Conservation (phyloP, 1,140 invertebrate species). For the Philaenus spumarius region DNA sequence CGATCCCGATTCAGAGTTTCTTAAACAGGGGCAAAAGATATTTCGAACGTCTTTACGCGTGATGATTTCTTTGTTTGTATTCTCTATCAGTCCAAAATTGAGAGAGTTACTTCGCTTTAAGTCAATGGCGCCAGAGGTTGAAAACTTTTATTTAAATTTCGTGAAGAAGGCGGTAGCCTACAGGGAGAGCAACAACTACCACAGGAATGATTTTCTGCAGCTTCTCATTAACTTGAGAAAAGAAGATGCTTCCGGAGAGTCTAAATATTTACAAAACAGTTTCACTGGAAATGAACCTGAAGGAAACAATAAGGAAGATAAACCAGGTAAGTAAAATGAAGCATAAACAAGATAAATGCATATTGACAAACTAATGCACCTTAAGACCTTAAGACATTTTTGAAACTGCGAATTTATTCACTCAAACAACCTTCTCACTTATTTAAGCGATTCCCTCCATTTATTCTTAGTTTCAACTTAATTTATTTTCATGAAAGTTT, state of each 20-base stretch:
- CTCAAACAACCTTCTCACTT: no score
- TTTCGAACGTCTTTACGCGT: slow-evolving; percentile 33
- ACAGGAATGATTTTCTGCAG: slow-evolving; percentile 40
- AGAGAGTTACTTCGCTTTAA: slow-evolving; percentile 17
- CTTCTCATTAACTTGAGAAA: slow-evolving; percentile 29
- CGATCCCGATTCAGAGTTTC: slow-evolving; percentile 44
- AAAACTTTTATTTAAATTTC: slow-evolving; percentile 42
- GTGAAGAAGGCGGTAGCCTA: slow-evolving; percentile 42
- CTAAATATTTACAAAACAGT: no score
- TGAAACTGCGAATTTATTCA: no score
- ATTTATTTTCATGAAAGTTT: no score
- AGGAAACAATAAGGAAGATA: no score
- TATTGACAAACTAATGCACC: no score
- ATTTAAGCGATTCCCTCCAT: no score
- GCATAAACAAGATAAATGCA: no score
- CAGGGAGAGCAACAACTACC: slow-evolving; percentile 38
- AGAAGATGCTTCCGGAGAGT: neutral
- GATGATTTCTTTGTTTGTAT: slow-evolving; percentile 18
- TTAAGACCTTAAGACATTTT: no score
- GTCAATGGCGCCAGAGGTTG: slow-evolving; percentile 24
- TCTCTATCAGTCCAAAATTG: slow-evolving; percentile 19
- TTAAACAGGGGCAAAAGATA: slow-evolving; percentile 39
- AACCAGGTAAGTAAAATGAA: no score
- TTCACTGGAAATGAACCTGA: no score
- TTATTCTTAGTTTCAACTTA: no score